A percentile compares a stretch with the other conserved stretches of the same genome.
phyloP scores from a whole-genome alignment of 1,140 invertebrate species.

The Mamestra configurata region DNA sequence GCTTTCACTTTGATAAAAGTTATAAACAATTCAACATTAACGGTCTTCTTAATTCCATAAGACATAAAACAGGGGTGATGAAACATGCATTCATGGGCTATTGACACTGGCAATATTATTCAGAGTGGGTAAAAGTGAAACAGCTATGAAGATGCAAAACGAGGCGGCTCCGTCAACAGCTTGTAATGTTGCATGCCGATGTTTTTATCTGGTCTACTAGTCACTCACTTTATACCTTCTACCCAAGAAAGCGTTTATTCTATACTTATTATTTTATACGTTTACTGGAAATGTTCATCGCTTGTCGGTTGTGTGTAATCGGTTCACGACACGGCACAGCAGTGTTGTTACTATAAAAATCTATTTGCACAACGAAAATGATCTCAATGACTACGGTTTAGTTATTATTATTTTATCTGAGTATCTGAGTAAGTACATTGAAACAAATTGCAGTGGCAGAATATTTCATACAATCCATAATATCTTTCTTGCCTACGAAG shows the following conservation, averaged over 20 bases:
- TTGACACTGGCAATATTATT: slow-evolving; percentile 31
- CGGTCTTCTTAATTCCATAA: background rate
- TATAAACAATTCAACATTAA: background rate
- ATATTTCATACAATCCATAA: no score
- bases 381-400: no score
- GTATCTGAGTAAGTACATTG: no score
- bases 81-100: slow-evolving; percentile 35
- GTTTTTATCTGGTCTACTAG: slow-evolving; percentile 42
- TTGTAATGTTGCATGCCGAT: slow-evolving; percentile 41
- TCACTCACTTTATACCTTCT: slow-evolving; percentile 29
- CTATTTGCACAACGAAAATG: no score
- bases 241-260: slow-evolving; percentile 30
- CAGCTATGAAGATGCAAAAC: slow-evolving; percentile 40
- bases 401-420: no score
- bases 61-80: background rate
- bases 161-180: background rate
- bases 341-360: no score
- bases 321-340: no score
- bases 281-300: no score
- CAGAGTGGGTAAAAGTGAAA: slow-evolving; percentile 51
- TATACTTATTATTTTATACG: no score
- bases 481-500: no score
- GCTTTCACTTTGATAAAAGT: background rate
- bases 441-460: no score
- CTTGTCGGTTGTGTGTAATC: no score